A percentile compares a stretch with the other conserved stretches of the same genome.
phyloP scores from a whole-genome alignment of 2,888 invertebrate genomes.

The Scelioninae gen. 1 region DNA sequence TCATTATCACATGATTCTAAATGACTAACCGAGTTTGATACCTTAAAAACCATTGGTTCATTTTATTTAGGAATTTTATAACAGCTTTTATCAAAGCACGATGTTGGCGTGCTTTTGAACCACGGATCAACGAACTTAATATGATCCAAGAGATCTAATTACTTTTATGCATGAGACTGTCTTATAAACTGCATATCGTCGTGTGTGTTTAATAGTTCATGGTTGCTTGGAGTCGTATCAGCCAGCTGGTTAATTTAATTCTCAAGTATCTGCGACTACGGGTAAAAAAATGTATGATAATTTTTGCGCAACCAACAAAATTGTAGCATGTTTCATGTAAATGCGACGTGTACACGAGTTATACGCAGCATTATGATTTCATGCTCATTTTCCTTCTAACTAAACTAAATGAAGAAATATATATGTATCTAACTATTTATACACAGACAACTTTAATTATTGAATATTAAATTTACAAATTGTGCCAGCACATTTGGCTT shows the following conservation, averaged over 20 bases:
- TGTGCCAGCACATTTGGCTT: not conserved
- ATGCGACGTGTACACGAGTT: constrained; percentile 11
- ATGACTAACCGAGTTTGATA: too few relatives aligned
- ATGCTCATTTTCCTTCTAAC: not conserved
- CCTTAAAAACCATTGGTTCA: too few relatives aligned
- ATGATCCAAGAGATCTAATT: too few relatives aligned
- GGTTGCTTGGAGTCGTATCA: constrained; percentile 8
- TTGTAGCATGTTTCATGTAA: constrained; percentile 28
- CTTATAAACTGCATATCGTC: too few relatives aligned
- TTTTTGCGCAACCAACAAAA: constrained; percentile 21
- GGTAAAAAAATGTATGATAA: constrained; percentile 10
- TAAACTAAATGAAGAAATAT: constrained; percentile 2
- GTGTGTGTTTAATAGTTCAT: constrained; percentile 6
- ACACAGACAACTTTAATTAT: not conserved
- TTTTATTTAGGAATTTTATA: too few relatives aligned
- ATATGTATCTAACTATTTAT: constrained; percentile 14
- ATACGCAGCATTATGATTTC: constrained; percentile 13
- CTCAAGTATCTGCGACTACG: constrained; percentile 6
- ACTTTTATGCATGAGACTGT: too few relatives aligned
- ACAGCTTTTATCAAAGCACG: too few relatives aligned
- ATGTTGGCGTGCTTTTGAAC: too few relatives aligned
- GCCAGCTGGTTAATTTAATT: constrained; percentile 17
- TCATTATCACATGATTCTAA: too few relatives aligned
- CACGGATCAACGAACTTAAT: too few relatives aligned
- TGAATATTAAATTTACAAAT: not conserved